phyloP scores from a whole-genome alignment of 2,113 vertebrate species.

The Plotosus lineatus region DNA sequence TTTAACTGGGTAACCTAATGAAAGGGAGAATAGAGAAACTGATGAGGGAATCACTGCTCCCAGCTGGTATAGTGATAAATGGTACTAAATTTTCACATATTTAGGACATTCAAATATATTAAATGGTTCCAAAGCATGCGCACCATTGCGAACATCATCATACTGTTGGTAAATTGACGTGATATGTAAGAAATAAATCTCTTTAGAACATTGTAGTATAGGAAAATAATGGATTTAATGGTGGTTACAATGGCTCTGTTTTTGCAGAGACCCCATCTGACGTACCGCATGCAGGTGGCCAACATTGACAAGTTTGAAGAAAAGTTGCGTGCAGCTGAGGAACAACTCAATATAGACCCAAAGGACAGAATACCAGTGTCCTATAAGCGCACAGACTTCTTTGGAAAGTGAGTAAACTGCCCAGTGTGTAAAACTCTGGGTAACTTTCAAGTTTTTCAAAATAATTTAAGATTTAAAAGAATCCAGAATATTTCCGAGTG shows the following conservation, averaged over 20 bases:
- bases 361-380: conserved; percentile 90
- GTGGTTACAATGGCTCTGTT: background rate
- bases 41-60: background rate
- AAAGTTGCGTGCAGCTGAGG: conserved; percentile 90
- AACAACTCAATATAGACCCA: conserved; percentile 84
- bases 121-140: background rate
- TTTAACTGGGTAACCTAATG: no score
- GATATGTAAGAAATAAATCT: background rate
- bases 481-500: background rate
- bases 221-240: background rate
- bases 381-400: conserved; percentile 92
- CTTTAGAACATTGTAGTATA: background rate
- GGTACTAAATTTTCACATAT: background rate
- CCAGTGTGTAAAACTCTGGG: background rate
- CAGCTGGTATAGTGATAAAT: background rate
- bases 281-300: conserved; percentile 92
- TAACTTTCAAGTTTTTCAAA: background rate
- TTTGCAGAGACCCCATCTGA: conserved; percentile 78
- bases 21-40: no score
- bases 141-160: background rate
- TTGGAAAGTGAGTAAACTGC: conserved; percentile 88
- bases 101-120: background rate
- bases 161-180: background rate
- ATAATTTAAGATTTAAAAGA: background rate
- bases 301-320: conserved; percentile 98